These are phyloP conservation scores for Halcyon malimbica DNA, from an alignment of 2,113 vertebrate genomes.

Conservation along the genomic window DNA sequence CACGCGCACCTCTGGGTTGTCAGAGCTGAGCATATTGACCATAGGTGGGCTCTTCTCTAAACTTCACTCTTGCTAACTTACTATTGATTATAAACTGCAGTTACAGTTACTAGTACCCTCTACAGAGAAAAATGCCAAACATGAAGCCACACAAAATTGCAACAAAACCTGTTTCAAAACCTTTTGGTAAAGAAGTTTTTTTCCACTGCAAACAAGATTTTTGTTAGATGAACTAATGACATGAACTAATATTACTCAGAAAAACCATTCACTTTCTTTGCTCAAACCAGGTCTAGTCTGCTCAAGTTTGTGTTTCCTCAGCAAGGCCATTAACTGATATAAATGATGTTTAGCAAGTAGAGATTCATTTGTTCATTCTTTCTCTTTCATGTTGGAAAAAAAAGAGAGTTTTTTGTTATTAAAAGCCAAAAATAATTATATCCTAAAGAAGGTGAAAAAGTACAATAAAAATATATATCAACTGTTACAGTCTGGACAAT, in stretches of 20 bases:
- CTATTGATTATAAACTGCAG: not conserved
- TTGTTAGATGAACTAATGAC: not conserved
- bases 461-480: constrained; percentile 19
- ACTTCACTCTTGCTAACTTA: not conserved
- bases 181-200: not conserved
- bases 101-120: not conserved
- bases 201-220: not conserved
- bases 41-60: not conserved
- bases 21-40: not conserved
- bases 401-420: not conserved
- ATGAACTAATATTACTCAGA: not conserved
- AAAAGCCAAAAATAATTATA: constrained; percentile 24
- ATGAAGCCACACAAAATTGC: not conserved
- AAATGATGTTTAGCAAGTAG: not conserved
- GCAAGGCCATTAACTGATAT: not conserved
- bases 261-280: not conserved
- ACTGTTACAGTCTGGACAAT: constrained; percentile 13
- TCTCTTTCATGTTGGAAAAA: not conserved
- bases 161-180: not conserved
- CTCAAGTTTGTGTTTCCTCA: not conserved
- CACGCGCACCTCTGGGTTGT: not conserved
- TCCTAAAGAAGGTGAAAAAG: constrained; percentile 26
- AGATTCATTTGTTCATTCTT: not conserved
- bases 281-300: not conserved
- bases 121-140: not conserved